Evolutionary conservation across 1,140 invertebrate genomes (phyloP), one percentile per base, ranked within the genome.

Genomic region (Mamestra configurata): DNA sequence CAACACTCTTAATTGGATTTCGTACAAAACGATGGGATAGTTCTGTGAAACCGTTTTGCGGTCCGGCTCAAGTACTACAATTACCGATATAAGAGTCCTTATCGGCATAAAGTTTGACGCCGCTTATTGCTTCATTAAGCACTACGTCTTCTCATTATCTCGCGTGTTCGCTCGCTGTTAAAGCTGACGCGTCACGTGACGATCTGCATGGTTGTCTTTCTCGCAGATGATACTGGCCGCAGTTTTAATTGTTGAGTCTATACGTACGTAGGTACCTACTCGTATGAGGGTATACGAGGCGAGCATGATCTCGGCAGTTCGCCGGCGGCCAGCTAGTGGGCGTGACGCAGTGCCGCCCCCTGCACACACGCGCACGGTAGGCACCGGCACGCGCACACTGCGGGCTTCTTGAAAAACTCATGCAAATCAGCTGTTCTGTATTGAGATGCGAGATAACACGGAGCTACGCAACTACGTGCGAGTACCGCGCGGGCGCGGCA

Each of bases 321-420:
- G n/a, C 18, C 43, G 53, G 53, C 22, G 10, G 51, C 18, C 22
- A 22, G 51, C 18, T 10, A 4, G 66, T 61, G 40, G 72, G 72
- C 72, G 72, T 76, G 72, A 55, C 72, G 51, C 51, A 22, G 37
- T 20, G 40, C 13, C 40, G 40, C 5, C 71, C 71, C 49, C 71
- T 13, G 53, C 22, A 55, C 53, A 13, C 55, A 6, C 15, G 37
- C 51, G 18, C 10, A n/a, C 51, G 13, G 20, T 27, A 27, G 13
- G 18, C 51, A 13, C 37, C 10, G 20, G 15, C 18, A 10, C 72
- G 20, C 8, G 53, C 43, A 20, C 3, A 46, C 37, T 61, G 72
- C 31, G 72, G 5, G 51, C 5, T 6, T 22, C 27, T 73, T 35
- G 46, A 57, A 72, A 57, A 72, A 57, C 31, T 73, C 57, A 61